Percentiles rank a stretch among this genome's conserved stretches.
These are phyloP conservation scores for Catostomus latipinnis DNA, from an alignment of 2,797 vertebrate genomes.

Conservation along the genomic window DNA sequence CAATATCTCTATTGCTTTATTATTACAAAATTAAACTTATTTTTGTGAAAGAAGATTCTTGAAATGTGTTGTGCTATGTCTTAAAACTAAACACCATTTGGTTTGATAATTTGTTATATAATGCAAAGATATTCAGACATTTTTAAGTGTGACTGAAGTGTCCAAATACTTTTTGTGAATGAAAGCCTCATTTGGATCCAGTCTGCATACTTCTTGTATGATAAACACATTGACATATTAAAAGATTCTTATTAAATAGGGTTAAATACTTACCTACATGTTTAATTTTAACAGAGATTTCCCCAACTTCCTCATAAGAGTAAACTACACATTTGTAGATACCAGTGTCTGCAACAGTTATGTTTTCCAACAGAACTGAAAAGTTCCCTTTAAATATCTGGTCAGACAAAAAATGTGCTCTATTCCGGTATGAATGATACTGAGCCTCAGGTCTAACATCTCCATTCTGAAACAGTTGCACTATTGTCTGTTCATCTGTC, in stretches of 20 bases:
- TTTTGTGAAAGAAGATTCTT: too few species aligned
- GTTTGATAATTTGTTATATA: too few species aligned
- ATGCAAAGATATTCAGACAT: too few species aligned
- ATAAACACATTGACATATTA: too few species aligned
- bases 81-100: too few species aligned
- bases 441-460: conserved; percentile 43
- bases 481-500: conserved; percentile 19
- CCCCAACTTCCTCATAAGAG: conserved; percentile 3
- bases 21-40: too few species aligned
- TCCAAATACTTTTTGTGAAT: too few species aligned
- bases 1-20: too few species aligned
- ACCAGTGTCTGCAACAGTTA: conserved; percentile 46
- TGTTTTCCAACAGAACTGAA: conserved; percentile 50
- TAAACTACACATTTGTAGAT: conserved; percentile 48
- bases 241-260: background rate
- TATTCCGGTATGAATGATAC: conserved; percentile 18
- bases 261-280: conserved; percentile 31
- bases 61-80: too few species aligned
- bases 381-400: conserved; percentile 54
- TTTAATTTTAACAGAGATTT: conserved; percentile 34
- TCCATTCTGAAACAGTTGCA: conserved; percentile 48
- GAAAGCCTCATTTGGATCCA: too few species aligned
- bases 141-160: too few species aligned
- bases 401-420: conserved; percentile 43
- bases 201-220: too few species aligned